These are phyloP conservation scores for Molorchus minor DNA, from an alignment of 2,888 invertebrate species.

Conservation along the genomic window DNA sequence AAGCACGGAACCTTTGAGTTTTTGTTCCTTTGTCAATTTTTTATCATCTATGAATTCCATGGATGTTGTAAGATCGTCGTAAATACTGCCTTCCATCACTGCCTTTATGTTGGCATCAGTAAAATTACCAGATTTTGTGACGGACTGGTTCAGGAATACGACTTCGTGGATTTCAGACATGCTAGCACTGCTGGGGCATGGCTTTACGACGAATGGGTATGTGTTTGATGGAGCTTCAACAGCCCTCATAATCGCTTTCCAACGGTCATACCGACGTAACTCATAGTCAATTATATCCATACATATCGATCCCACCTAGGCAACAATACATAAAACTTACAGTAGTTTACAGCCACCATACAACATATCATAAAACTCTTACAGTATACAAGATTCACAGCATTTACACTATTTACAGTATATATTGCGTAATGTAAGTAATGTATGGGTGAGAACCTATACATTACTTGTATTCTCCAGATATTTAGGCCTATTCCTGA, in stretches of 20 bases:
- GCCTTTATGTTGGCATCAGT: conserved; percentile 67
- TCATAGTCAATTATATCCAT: conserved; percentile 98
- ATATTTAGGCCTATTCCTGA: too few species aligned
- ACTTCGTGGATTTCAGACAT: conserved; percentile 70
- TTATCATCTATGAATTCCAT: conserved; percentile 61
- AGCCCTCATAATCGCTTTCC: too few species aligned
- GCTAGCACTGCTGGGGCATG: conserved; percentile 60
- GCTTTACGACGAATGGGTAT: too few species aligned
- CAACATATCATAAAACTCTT: too few species aligned
- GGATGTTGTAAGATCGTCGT: conserved; percentile 66
- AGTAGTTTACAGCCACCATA: too few species aligned
- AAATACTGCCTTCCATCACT: conserved; percentile 74
- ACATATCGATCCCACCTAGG: conserved; percentile 90
- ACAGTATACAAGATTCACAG: too few species aligned
- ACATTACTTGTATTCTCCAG: too few species aligned
- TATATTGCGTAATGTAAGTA: too few species aligned
- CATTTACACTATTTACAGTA: too few species aligned
- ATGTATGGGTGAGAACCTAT: too few species aligned
- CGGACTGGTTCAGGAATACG: conserved; percentile 79
- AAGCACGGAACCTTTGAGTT: conserved; percentile 80
- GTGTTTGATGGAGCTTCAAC: conserved; percentile 62
- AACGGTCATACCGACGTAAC: conserved; percentile 90
- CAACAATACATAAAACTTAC: background rate
- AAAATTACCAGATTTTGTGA: conserved; percentile 79
- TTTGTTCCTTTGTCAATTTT: conserved; percentile 59